Base-by-base conservation (phyloP, 2,888 invertebrate genomes). In the Lepidocyrtinus sp. region DNA sequence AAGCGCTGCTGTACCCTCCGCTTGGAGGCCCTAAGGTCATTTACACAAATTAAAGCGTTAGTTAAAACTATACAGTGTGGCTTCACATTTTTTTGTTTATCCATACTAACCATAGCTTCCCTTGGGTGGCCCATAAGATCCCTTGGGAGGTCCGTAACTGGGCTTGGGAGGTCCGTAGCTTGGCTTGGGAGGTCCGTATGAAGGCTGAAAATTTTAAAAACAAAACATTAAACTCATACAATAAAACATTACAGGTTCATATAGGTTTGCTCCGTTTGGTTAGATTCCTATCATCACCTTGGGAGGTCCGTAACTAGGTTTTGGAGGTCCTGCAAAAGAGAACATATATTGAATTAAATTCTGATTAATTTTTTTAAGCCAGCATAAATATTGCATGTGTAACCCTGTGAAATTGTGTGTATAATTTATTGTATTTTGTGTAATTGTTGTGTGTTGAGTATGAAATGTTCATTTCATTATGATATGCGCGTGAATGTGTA, bases 141-240 rank as follows among this genome's bases (percentile, higher is more conserved):
- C 82, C 27, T 77, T 81, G 21, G 82, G 82, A 7, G 81, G 77
- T 61, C 81, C 82, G 55, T 82, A 82, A 15, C 50, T 26, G 5
- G 76, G 59, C 46, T 75, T 75, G 25, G 75, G 81, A 25, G 75
- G 75, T n/a, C 81, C 81, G 25, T 81, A 81, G 12, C 67, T 69
- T 3, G 81, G 59, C 36, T 81, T 74, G 5, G 82, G 73, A 15
- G 79, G 79, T 12, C 79, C 79, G 61, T 80, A 80, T 25, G 69
- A 68, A 2, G 46, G 73, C 19, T 73, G 3, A 24, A 62, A 62
- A 59, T 15, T 59, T 59, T 59, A n/a, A 59, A n/a, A 5, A n/a
- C 59, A 59, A 15, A 15, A 59, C 15, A 12, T 59, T 59, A 45
- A 45, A 45, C 45, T 9, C n/a, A n/a, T n/a, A n/a, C 36, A 36